Evolutionary conservation across 2,113 vertebrate species (phyloP).

Genomic region (Callithrix jacchus): DNA sequence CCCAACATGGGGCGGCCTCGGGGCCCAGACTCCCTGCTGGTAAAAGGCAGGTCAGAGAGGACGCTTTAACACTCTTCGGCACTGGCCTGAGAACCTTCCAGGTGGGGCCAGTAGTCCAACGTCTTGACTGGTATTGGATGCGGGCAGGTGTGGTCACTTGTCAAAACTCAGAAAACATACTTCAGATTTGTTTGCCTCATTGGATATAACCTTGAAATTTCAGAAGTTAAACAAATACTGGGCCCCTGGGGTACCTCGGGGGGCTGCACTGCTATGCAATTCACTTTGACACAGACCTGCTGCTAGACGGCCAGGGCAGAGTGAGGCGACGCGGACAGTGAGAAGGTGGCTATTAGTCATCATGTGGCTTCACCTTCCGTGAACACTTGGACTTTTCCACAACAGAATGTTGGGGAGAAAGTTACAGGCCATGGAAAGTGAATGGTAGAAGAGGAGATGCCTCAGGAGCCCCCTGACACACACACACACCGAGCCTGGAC

Average conservation of each 20-base stretch:
- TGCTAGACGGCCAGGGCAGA: rapidly evolving
- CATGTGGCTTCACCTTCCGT: rapidly evolving
- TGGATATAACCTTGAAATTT: rapidly evolving
- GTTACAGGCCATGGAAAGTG: rapidly evolving
- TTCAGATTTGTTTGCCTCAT: rapidly evolving
- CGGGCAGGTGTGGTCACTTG: rapidly evolving
- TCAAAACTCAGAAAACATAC: rapidly evolving
- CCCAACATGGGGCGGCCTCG: rapidly evolving
- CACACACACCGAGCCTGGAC: neutral
- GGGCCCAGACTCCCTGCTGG: rapidly evolving
- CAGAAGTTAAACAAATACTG: rapidly evolving
- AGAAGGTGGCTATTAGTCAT: rapidly evolving
- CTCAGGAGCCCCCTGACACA: too few relatives aligned
- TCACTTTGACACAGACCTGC: rapidly evolving
- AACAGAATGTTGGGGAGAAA: rapidly evolving
- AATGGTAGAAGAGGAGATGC: neutral
- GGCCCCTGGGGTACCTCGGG: rapidly evolving
- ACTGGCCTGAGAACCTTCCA: rapidly evolving
- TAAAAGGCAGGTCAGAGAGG: rapidly evolving
- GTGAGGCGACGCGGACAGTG: rapidly evolving
- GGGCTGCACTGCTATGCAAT: rapidly evolving
- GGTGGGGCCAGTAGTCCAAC: rapidly evolving
- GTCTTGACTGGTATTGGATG: neutral
- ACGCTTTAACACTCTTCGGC: rapidly evolving
- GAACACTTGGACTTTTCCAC: neutral